Base-by-base conservation (phyloP, 2,888 invertebrate species). In the Ophion costatus region DNA sequence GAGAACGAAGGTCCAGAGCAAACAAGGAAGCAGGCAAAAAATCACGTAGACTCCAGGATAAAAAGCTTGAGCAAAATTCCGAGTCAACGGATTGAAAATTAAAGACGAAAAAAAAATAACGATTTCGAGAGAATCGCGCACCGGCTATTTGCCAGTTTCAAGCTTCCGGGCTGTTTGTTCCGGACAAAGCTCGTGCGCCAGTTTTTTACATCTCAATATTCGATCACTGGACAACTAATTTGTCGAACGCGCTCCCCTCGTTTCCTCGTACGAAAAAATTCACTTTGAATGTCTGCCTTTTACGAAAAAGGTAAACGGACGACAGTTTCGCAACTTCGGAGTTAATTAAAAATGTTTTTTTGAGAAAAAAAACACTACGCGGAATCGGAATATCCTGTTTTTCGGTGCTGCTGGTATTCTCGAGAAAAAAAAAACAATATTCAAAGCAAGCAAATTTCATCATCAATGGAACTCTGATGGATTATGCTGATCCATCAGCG, bases 81-180 rank as follows among this genome's bases (percentile, higher is more conserved):
- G 57, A 20, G 57, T n/a, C 57, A 57, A 57, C 17, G 57, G n/a
- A 57, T 57, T 20, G 57, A 57, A 57, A 57, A 57, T 57, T 17
- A 14, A 57, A 57, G 57, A 57, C 57, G 20, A 17, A 57, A n/a
- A 20, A n/a, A 57, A 57, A 57, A n/a, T n/a, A 6, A 57, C 57
- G 57, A 57, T 57, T 57, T n/a, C 20, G 1, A 14, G 17, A 4
- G 17, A 20, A 57, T 57, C 9, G 42, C 42, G 42, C 10, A 10
- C 6, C 42, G 9, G 74, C 51, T 29, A 29, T 3, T 29, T 29
- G 29, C 29, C 61, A 22, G 51, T 38, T 75, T 45, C 29, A 29
- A 22, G 42, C 75, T 63, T 66, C 17, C 69, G 33, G 81, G 81
- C 74, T 80, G 22, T 74, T 56, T 74, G 61, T 67, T 0, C 45